phyloP scores from a whole-genome alignment of 1,140 invertebrate species.

The Drosophila grimshawi region DNA sequence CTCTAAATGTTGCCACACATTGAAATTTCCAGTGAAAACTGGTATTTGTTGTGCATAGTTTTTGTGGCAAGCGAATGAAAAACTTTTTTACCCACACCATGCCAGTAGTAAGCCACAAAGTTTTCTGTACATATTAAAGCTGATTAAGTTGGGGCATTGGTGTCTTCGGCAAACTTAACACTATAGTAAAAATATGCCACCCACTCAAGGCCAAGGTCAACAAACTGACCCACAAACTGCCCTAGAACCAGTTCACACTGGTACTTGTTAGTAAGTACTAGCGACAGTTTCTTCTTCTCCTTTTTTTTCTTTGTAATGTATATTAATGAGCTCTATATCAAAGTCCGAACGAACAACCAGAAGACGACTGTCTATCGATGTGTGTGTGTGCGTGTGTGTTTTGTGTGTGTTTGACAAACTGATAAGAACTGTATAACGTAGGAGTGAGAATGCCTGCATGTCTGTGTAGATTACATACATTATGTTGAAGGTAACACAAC shows the following conservation, averaged over 20 bases:
- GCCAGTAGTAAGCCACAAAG: not conserved
- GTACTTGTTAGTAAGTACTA: slow-evolving; percentile 12
- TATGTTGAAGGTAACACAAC: slow-evolving; percentile 2
- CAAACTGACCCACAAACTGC: not conserved
- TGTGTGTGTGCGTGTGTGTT: not conserved
- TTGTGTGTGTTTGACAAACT: slow-evolving; percentile 17
- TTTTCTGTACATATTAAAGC: not conserved
- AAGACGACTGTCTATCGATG: slow-evolving; percentile 8
- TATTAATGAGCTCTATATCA: slow-evolving; percentile 44
- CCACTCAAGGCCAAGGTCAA: slow-evolving; percentile 27
- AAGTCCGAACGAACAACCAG: slow-evolving; percentile 39
- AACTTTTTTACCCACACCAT: not conserved
- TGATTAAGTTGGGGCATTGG: not conserved
- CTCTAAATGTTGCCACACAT: not conserved
- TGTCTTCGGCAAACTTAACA: slow-evolving; percentile 8
- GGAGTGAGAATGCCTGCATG: slow-evolving; percentile 3
- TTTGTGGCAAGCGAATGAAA: not conserved
- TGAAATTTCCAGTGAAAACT: slow-evolving; percentile 8
- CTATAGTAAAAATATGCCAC: not conserved
- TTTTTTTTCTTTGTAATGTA: not conserved
- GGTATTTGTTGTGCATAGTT: not conserved
- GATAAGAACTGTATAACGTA: slow-evolving; percentile 27
- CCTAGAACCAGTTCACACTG: slow-evolving; percentile 20
- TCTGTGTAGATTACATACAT: slow-evolving; percentile 22
- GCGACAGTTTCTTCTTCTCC: slow-evolving; percentile 2